These are phyloP conservation scores for Polyommatus icarus DNA, from an alignment of 2,888 invertebrate species.

Conservation along the genomic window DNA sequence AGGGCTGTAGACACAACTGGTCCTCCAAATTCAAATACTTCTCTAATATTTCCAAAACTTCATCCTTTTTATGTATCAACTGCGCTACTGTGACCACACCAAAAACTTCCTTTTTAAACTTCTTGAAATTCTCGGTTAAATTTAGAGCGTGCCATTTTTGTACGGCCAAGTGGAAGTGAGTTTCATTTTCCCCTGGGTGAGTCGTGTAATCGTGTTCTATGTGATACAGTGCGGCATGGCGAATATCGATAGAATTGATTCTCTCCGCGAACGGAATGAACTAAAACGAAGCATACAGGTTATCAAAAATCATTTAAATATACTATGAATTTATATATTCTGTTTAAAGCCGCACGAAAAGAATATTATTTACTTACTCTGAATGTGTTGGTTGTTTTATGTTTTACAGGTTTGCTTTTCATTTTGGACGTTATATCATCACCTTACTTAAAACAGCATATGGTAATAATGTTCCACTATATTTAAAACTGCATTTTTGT, in stretches of 20 bases:
- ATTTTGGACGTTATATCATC: slow-evolving; percentile 55
- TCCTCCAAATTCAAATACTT: slow-evolving; percentile 87
- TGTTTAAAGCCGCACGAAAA: slow-evolving; percentile 31
- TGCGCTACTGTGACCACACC: slow-evolving; percentile 91
- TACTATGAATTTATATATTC: background rate
- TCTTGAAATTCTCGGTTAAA: slow-evolving; percentile 89
- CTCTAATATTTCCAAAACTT: slow-evolving; percentile 85
- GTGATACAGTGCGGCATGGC: slow-evolving; percentile 90
- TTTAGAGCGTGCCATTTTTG: slow-evolving; percentile 95
- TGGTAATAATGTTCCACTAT: background rate
- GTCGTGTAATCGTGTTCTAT: slow-evolving; percentile 88
- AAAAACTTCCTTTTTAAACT: slow-evolving; percentile 87
- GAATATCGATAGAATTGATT: slow-evolving; percentile 90
- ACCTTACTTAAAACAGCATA: background rate
- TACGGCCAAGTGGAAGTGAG: slow-evolving; percentile 90
- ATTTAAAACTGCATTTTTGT: background rate
- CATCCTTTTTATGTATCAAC: slow-evolving; percentile 88
- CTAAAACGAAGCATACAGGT: slow-evolving; percentile 69
- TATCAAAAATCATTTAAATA: background rate
- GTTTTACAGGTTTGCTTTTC: slow-evolving; percentile 86
- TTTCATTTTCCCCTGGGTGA: slow-evolving; percentile 85
- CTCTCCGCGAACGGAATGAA: slow-evolving; percentile 94
- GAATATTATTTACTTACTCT: slow-evolving; percentile 80
- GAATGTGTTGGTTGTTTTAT: slow-evolving; percentile 88
- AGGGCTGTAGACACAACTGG: slow-evolving; percentile 87